phyloP scores from a whole-genome alignment of 2,113 vertebrate species.

The Chamaea fasciata region DNA sequence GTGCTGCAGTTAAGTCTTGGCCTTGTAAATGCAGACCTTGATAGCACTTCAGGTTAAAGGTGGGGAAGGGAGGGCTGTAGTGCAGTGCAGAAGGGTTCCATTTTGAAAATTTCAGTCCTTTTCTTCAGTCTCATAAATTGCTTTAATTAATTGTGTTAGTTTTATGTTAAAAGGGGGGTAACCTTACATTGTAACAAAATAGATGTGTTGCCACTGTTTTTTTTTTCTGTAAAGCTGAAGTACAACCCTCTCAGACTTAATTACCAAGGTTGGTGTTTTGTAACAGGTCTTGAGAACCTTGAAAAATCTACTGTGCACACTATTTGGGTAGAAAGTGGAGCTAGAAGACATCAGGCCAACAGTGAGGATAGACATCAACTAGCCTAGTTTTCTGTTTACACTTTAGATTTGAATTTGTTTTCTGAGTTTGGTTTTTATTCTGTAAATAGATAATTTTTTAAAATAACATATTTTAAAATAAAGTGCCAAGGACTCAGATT shows the following conservation, averaged over 20 bases:
- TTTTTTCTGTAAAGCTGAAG: slow-evolving; percentile 20
- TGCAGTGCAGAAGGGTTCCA: not conserved
- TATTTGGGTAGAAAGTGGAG: slow-evolving; percentile 29
- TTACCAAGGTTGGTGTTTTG: slow-evolving; percentile 65
- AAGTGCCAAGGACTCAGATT: not conserved
- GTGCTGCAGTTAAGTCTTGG: not conserved
- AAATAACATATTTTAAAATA: not conserved
- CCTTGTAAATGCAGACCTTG: not conserved
- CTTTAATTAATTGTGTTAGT: not conserved
- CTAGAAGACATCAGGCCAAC: not conserved
- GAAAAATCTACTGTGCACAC: not conserved
- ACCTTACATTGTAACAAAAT: not conserved
- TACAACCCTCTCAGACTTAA: slow-evolving; percentile 39
- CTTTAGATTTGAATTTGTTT: not conserved
- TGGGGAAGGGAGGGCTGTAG: not conserved
- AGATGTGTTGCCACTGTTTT: not conserved
- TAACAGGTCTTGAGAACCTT: slow-evolving; percentile 55
- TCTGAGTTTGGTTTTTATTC: not conserved
- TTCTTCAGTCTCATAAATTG: not conserved
- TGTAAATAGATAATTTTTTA: not conserved
- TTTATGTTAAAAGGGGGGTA: not conserved
- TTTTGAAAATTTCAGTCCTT: not conserved
- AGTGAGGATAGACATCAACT: not conserved
- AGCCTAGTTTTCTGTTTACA: not conserved
- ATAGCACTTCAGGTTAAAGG: not conserved